Percentiles rank a stretch among this genome's conserved stretches.
Evolutionary conservation across 2,797 vertebrate species (phyloP).

Genomic region (Chelidonichthys spinosus): DNA sequence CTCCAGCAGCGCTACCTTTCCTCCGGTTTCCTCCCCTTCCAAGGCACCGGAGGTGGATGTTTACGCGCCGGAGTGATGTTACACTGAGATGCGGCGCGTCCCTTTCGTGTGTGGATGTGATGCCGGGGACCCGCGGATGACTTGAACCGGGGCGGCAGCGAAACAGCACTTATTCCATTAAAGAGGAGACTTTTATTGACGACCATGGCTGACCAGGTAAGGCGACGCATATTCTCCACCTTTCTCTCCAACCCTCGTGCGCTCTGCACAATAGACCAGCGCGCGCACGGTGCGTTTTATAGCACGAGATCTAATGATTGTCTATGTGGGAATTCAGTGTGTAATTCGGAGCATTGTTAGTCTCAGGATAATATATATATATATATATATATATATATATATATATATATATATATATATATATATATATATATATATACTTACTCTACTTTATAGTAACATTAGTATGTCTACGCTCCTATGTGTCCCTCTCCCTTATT

Average conservation of each 20-base stretch:
- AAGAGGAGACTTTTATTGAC: constrained; percentile 58
- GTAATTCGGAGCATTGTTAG: neutral
- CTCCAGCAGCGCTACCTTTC: constrained; percentile 22
- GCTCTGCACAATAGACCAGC: constrained; percentile 38
- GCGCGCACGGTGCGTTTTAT: neutral
- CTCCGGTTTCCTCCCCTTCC: constrained; percentile 20
- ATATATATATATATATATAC: neutral
- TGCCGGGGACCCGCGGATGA: constrained; percentile 68
- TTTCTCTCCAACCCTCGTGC: constrained; percentile 10
- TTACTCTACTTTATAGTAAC: constrained; percentile 21
- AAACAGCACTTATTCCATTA: constrained; percentile 57
- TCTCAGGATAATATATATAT: neutral
- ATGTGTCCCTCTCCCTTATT: neutral
- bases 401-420: no score
- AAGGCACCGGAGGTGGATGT: constrained; percentile 33
- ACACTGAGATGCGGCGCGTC: constrained; percentile 48
- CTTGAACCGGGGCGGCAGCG: constrained; percentile 60
- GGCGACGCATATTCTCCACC: constrained; percentile 16
- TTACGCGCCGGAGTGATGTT: constrained; percentile 55
- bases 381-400: no score
- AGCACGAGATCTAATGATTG: neutral
- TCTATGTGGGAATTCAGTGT: constrained; percentile 18
- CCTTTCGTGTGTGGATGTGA: constrained; percentile 64
- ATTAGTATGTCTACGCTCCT: neutral
- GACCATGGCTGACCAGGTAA: constrained; percentile 86